Conservation (phyloP, 2,888 invertebrate genomes). For the Brenthis daphne region DNA sequence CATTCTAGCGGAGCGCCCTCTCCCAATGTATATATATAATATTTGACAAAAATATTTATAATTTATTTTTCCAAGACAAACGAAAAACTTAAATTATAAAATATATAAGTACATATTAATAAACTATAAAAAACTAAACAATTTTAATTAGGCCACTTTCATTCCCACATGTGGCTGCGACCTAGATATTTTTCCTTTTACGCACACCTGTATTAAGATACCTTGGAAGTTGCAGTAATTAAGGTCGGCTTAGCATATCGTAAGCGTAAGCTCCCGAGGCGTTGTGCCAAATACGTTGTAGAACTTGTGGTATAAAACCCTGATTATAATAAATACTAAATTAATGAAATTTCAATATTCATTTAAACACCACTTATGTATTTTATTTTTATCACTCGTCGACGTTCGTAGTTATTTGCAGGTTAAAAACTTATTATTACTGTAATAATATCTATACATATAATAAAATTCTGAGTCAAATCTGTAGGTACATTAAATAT, state of each 20-base stretch:
- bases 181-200: constrained; percentile 23
- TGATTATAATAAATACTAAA: constrained; percentile 14
- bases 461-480: too few relatives aligned
- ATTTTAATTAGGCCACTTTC: constrained; percentile 25
- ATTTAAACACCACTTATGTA: neutral
- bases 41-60: too few relatives aligned
- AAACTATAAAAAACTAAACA: constrained; percentile 1
- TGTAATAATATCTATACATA: too few relatives aligned
- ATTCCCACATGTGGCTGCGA: constrained; percentile 18
- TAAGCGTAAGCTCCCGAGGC: constrained; percentile 27
- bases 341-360: constrained; percentile 13
- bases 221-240: constrained; percentile 27
- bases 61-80: too few relatives aligned
- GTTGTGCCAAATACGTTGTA: constrained; percentile 23
- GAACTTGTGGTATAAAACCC: constrained; percentile 13
- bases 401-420: too few relatives aligned
- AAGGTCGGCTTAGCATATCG: constrained; percentile 31
- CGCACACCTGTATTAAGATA: constrained; percentile 25
- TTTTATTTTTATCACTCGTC: neutral
- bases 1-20: too few relatives aligned
- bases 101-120: neutral
- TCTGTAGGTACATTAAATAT: too few relatives aligned
- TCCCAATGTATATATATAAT: too few relatives aligned
- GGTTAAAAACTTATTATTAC: too few relatives aligned
- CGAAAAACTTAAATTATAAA: constrained; percentile 1